A percentile compares a stretch with the other conserved stretches of the same genome.
These are phyloP conservation scores for Xanthia togata DNA, from an alignment of 2,888 invertebrate genomes.

Conservation along the genomic window DNA sequence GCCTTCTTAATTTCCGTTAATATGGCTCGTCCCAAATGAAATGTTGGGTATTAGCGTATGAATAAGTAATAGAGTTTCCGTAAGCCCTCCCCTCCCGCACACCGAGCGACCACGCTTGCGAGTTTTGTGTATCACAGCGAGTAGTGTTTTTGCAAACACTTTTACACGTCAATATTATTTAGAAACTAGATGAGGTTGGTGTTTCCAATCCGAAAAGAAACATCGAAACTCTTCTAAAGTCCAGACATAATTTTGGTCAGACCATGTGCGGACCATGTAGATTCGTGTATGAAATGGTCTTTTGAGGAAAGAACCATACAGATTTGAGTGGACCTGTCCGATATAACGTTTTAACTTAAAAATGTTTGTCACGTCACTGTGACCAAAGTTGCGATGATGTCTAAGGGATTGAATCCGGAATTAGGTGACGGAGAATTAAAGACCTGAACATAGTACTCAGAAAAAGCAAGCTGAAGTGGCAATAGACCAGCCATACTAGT, in stretches of 20 bases:
- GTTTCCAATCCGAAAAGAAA: too few species aligned
- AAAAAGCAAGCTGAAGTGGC: not conserved
- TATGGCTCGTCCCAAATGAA: slow-evolving; percentile 43
- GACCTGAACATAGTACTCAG: not conserved
- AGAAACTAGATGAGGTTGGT: not conserved
- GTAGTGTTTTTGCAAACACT: not conserved
- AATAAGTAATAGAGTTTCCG: slow-evolving; percentile 19
- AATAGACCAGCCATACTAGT: not conserved
- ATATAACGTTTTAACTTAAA: too few species aligned
- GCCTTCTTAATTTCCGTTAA: slow-evolving; percentile 55
- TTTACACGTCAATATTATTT: not conserved
- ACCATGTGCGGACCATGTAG: too few species aligned
- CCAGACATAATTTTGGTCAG: too few species aligned
- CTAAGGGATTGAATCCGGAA: not conserved
- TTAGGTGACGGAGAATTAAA: not conserved
- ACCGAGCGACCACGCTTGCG: not conserved
- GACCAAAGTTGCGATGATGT: too few species aligned
- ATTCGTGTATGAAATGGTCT: too few species aligned
- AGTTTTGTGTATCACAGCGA: not conserved
- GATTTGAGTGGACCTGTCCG: too few species aligned
- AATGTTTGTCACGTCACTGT: too few species aligned
- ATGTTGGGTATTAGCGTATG: slow-evolving; percentile 34
- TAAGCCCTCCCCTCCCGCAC: not conserved
- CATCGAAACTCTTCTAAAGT: too few species aligned
- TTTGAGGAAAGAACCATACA: too few species aligned